Evolutionary conservation across 2,797 vertebrate genomes (phyloP), one percentile per base, ranked within the genome.

Genomic region (Notamacropus eugenii): DNA sequence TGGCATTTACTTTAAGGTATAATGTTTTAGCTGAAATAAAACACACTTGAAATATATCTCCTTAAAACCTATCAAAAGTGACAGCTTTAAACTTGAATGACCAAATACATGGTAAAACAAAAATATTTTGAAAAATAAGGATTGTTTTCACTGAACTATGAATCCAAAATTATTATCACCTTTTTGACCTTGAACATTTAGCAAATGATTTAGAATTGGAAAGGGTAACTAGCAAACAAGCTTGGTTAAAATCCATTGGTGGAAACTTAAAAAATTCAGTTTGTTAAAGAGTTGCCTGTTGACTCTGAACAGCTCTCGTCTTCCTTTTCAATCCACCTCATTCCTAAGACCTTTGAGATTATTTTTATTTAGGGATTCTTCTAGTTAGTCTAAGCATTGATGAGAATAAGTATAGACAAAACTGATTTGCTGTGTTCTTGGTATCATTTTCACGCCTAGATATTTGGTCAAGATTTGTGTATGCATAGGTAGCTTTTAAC

Each of bases 371-470:
- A 90, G 12, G 90, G 29, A 54, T 50, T 90, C 10, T 54, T 96
- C 95, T 16, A 90, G 31, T 94, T 95, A 92, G 93, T 3, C 4
- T 58, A 59, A 52, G 40, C 28, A 92, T 1, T 92, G 74, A 57
- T 92, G 59, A 91, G 90, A 57, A 22, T 90, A 34, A 67, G 24
- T 0, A 27, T 92, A 90, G 93, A 74, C 0, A 87, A 59, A 95
- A 55, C 57, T 34, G 94, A 56, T 50, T 95, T 90, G 82, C 93
- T 94, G 0, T 96, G 29, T 95, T 96, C 90, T 96, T 24, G 92
- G 74, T 95, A 95, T 58, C 93, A 34, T 92, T 92, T 90, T 94
- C n/a, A 93, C 55, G 29, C 19, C 94, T 95, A 93, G 90, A 92
- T 95, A 40, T 82, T 74, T 95, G 11, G 55, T 93, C 54, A 93